A percentile compares a stretch with the other conserved stretches of the same genome.
These are phyloP conservation scores for Diadema setosum DNA, from an alignment of 35 echinoderm and acorn worm genomes.

Conservation along the genomic window DNA sequence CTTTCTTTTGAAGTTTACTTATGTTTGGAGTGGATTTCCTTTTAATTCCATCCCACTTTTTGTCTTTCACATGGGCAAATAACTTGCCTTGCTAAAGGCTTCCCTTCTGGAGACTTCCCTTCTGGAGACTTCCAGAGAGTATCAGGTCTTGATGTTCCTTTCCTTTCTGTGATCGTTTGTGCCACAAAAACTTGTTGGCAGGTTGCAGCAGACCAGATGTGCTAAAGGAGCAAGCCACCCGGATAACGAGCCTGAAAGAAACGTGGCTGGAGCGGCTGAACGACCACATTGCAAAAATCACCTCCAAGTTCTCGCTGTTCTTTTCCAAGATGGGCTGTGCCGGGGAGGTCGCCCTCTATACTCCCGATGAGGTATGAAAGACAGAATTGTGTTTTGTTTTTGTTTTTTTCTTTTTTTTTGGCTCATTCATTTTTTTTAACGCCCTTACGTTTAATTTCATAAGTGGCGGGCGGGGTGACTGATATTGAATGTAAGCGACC, in stretches of 20 bases:
- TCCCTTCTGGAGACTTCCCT: too few relatives aligned
- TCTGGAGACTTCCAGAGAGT: too few relatives aligned
- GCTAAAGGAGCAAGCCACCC: too few relatives aligned
- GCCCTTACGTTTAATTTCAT: too few relatives aligned
- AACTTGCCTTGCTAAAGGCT: too few relatives aligned
- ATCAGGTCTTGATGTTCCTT: not conserved
- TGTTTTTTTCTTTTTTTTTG: not conserved
- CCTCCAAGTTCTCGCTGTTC: constrained; percentile 66
- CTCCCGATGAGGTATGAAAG: constrained; percentile 66
- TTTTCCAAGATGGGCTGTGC: constrained; percentile 85
- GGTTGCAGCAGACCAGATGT: constrained; percentile 10
- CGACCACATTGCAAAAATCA: constrained; percentile 45
- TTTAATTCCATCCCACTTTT: too few relatives aligned
- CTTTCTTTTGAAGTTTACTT: too few relatives aligned
- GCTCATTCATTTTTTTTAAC: not conserved
- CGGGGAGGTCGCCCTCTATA: constrained; percentile 78
- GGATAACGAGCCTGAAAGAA: constrained; percentile 40
- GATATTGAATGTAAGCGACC: too few relatives aligned
- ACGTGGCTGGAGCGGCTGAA: constrained; percentile 42
- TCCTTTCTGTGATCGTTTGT: not conserved
- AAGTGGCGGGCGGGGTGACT: too few relatives aligned
- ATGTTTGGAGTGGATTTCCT: too few relatives aligned
- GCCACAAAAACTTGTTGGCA: constrained; percentile 24
- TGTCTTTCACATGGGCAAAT: too few relatives aligned
- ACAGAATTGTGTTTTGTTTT: not conserved